phyloP scores from a whole-genome alignment of 2,888 invertebrate species.

The Nymphalis polychloros region DNA sequence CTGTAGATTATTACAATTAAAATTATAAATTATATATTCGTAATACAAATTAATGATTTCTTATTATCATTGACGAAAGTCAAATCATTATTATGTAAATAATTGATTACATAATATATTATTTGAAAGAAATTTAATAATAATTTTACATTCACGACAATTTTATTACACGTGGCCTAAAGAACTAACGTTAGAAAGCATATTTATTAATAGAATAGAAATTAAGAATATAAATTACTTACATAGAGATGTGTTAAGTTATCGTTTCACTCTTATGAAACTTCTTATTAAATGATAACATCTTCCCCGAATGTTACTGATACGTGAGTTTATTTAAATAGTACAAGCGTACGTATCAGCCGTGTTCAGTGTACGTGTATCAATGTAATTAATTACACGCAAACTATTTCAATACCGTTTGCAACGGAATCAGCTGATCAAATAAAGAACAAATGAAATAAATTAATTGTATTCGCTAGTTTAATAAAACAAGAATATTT shows the following conservation, averaged over 20 bases:
- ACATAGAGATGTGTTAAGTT: slow-evolving; percentile 7
- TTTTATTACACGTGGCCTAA: no score
- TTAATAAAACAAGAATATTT: background rate
- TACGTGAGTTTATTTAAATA: slow-evolving; percentile 35
- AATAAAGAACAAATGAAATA: slow-evolving; percentile 64
- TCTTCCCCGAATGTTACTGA: slow-evolving; percentile 14
- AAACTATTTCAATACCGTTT: slow-evolving; percentile 49
- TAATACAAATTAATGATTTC: no score
- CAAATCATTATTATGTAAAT: no score
- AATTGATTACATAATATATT: background rate
- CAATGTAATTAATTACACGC: slow-evolving; percentile 36
- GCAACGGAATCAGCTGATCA: slow-evolving; percentile 64
- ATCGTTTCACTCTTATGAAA: slow-evolving; percentile 7
- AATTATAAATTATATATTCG: no score
- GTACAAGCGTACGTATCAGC: slow-evolving; percentile 25
- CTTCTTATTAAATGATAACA: slow-evolving; percentile 7
- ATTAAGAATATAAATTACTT: background rate
- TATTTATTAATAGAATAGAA: no score
- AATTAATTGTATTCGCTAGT: slow-evolving; percentile 43
- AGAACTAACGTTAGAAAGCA: no score
- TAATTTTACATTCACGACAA: no score
- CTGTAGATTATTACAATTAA: no score
- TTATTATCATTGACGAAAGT: no score
- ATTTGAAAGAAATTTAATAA: background rate
- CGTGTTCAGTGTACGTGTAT: slow-evolving; percentile 21